A percentile compares a stretch with the other conserved stretches of the same genome.
Evolutionary conservation across 2,888 invertebrate genomes (phyloP).

Genomic region (Athalia rosae): DNA sequence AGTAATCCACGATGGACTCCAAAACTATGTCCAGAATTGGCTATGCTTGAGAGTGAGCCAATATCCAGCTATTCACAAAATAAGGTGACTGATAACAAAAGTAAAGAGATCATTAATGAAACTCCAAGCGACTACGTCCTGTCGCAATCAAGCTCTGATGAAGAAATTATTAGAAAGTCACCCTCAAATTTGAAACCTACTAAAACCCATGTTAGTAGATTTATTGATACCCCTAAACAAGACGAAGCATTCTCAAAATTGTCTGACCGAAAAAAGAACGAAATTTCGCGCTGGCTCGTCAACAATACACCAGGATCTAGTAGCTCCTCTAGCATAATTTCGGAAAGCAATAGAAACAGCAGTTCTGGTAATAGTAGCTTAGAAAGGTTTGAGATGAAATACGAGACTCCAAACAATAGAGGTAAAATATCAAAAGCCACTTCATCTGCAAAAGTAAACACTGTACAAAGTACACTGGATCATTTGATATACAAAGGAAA

Average conservation of each 20-base stretch:
- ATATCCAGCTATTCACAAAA: neutral
- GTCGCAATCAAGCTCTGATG: conserved; percentile 43
- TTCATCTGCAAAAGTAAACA: conserved; percentile 1
- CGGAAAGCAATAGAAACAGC: conserved; percentile 59
- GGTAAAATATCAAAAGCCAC: conserved; percentile 56
- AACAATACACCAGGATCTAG: conserved; percentile 58
- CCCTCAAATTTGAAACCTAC: conserved; percentile 43
- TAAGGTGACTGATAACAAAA: neutral
- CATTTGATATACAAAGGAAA: conserved; percentile 19
- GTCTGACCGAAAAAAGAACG: conserved; percentile 63
- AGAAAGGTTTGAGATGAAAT: conserved; percentile 67
- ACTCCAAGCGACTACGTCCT: conserved; percentile 14
- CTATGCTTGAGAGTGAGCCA: conserved; percentile 46
- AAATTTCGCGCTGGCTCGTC: conserved; percentile 67
- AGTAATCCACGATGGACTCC: conserved; percentile 55
- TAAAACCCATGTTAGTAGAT: conserved; percentile 54
- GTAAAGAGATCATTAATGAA: conserved; percentile 9
- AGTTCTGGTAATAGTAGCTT: conserved; percentile 70
- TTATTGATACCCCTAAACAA: conserved; percentile 48
- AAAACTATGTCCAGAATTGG: conserved; percentile 44
- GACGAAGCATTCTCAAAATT: conserved; percentile 49
- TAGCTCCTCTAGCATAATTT: conserved; percentile 61
- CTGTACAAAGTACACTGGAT: neutral
- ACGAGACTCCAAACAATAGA: conserved; percentile 71
- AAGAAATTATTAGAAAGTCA: conserved; percentile 48